These are phyloP conservation scores for Drosophila koepferae DNA, from an alignment of 2,888 invertebrate species.

Conservation along the genomic window DNA sequence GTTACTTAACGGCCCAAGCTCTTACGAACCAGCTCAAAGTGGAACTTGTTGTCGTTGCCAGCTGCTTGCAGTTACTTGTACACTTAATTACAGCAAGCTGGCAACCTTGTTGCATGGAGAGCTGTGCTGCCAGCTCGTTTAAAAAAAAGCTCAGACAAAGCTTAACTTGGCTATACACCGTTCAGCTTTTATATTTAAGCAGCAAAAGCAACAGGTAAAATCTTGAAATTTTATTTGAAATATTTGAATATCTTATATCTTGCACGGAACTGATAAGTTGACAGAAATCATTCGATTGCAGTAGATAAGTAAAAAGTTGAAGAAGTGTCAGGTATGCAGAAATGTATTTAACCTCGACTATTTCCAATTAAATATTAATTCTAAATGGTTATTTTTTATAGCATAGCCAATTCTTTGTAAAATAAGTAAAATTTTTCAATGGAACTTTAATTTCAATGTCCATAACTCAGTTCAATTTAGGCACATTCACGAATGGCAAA, in stretches of 20 bases:
- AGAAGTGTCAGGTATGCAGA: too few species aligned
- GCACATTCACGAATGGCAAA: background rate
- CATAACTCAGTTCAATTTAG: too few species aligned
- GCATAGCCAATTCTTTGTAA: too few species aligned
- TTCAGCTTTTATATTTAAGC: background rate
- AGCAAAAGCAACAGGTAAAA: background rate
- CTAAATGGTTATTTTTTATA: too few species aligned
- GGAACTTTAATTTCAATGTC: too few species aligned
- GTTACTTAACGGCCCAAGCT: slow-evolving; percentile 3
- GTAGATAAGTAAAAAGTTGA: too few species aligned
- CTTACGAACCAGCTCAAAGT: background rate
- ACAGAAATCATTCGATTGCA: background rate
- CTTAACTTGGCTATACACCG: background rate
- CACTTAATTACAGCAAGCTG: background rate
- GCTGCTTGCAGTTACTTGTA: background rate
- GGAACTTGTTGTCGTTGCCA: slow-evolving; percentile 24
- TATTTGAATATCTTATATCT: background rate
- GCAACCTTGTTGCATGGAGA: background rate
- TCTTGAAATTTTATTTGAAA: background rate
- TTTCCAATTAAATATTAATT: too few species aligned
- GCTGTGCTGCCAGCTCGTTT: slow-evolving; percentile 19
- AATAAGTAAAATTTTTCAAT: too few species aligned
- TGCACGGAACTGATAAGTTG: background rate
- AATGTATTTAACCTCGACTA: too few species aligned
- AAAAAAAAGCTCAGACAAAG: background rate